Evolutionary conservation across 2,888 invertebrate genomes (phyloP), one percentile per base, ranked within the genome.

Genomic region (Drosophila maculinotata): DNA sequence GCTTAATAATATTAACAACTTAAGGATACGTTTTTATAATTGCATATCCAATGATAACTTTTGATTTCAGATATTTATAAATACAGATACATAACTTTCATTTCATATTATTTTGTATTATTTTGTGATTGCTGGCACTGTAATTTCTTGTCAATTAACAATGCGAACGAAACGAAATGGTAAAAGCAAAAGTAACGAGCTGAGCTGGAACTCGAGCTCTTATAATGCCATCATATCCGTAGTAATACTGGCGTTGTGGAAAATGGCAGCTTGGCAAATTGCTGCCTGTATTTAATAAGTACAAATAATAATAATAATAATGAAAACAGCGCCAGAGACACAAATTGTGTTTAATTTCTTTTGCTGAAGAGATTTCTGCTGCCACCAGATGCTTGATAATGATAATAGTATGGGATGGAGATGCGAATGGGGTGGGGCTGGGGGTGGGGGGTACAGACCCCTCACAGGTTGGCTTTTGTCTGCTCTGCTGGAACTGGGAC

Each of bases 91-190:
- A 42, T 35, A 54, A 49, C 71, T 71, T 71, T 71, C 76, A 58
- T 76, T 76, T 72, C 47, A 56, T 52, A 47, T 68, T 58, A 52
- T 31, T 57, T 76, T 57, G 33, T 45, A 76, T 59, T 54, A 58
- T 62, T 64, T 42, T 76, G 65, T 48, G 72, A 53, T 47, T 49
- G 57, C 47, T 39, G 45, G 14, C 66, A 51, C 42, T 57, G 71
- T 87, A 83, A 83, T 83, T 85, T 83, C 74, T 74, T 83, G 87
- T 83, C 86, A 83, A 86, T 83, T 87, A 83, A 83, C 79, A 84
- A 84, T 69, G 33, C 64, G 36, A 72, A 57, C 36, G 39, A 31
- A 31, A 33, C 1, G 25, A 39, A 23, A 72, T 64, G 74, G 79
- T 62, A 85, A 82, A 84, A 87, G 87, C 70, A 79, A 79, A 65